Evolutionary conservation across 2,888 invertebrate genomes (phyloP).

Genomic region (Idaea dimidiata): DNA sequence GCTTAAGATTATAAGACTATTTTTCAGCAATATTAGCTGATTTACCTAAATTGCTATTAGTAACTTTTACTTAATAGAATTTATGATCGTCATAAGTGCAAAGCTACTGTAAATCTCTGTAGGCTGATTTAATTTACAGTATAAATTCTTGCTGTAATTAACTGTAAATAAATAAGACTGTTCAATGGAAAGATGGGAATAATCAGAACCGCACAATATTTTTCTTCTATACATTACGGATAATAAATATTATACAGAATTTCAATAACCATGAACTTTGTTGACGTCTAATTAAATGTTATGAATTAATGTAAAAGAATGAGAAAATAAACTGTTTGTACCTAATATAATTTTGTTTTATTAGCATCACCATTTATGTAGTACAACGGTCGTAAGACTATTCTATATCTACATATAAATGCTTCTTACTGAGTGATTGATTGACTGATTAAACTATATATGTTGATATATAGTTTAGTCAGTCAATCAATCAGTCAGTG

Average conservation of each 20-base stretch:
- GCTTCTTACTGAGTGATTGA: too few relatives aligned
- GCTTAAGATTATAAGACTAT: not conserved
- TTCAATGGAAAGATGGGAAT: conserved; percentile 51
- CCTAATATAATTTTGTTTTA: conserved; percentile 33
- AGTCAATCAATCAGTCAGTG: too few relatives aligned
- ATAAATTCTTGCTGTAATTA: conserved; percentile 5
- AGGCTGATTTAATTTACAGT: not conserved
- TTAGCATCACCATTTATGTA: conserved; percentile 13
- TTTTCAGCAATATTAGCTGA: not conserved
- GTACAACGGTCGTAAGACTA: too few relatives aligned
- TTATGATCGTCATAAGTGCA: not conserved
- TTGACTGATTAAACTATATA: too few relatives aligned
- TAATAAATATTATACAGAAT: conserved; percentile 29
- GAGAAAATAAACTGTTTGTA: conserved; percentile 51
- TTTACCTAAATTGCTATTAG: not conserved
- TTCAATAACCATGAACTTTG: conserved; percentile 42
- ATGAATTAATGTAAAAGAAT: conserved; percentile 44
- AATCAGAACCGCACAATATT: conserved; percentile 65
- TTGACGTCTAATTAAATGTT: conserved; percentile 61
- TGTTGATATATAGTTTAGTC: too few relatives aligned
- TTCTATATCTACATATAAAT: too few relatives aligned
- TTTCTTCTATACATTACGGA: conserved; percentile 52
- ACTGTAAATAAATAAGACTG: conserved; percentile 63
- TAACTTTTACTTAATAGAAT: not conserved
- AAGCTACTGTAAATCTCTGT: not conserved